Conservation (phyloP, 2,113 vertebrate genomes). For the Crotalus helleri region DNA sequence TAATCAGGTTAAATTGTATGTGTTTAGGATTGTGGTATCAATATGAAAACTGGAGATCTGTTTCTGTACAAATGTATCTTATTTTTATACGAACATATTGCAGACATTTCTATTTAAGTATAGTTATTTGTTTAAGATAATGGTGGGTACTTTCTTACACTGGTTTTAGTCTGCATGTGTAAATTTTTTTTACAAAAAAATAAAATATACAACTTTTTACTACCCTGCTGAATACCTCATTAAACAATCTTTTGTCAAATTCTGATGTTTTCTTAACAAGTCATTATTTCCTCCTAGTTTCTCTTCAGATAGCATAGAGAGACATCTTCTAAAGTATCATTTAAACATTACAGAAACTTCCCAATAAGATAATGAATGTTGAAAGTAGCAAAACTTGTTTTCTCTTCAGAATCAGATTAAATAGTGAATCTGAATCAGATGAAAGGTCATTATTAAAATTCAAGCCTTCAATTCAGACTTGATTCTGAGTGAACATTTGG, state of each 20-base stretch:
- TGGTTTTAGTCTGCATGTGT: conserved; percentile 99
- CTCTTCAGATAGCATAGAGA: rapidly evolving
- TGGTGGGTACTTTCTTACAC: conserved; percentile 91
- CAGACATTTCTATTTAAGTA: conserved; percentile 87
- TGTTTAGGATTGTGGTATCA: conserved; percentile 74
- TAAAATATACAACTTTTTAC: conserved; percentile 74
- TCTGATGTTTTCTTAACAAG: conserved; percentile 27
- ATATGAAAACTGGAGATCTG: conserved; percentile 74
- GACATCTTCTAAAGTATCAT: not conserved
- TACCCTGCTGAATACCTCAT: conserved; percentile 32
- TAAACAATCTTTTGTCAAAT: conserved; percentile 53
- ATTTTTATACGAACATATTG: conserved; percentile 85
- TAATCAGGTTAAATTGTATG: conserved; percentile 71
- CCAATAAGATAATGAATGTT: not conserved
- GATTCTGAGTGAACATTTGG: not conserved
- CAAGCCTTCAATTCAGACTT: not conserved
- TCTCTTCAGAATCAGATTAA: not conserved
- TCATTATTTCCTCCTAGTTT: not conserved
- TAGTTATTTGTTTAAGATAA: conserved; percentile 82
- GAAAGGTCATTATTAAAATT: not conserved
- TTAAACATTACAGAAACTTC: not conserved
- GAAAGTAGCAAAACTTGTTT: not conserved
- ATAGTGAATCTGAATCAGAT: not conserved
- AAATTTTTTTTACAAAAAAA: conserved; percentile 89
- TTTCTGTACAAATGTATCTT: conserved; percentile 78